A percentile compares a stretch with the other conserved stretches of the same genome.
These are phyloP conservation scores for Formicarius rufipectus DNA, from an alignment of 2,113 vertebrate species.

Conservation along the genomic window DNA sequence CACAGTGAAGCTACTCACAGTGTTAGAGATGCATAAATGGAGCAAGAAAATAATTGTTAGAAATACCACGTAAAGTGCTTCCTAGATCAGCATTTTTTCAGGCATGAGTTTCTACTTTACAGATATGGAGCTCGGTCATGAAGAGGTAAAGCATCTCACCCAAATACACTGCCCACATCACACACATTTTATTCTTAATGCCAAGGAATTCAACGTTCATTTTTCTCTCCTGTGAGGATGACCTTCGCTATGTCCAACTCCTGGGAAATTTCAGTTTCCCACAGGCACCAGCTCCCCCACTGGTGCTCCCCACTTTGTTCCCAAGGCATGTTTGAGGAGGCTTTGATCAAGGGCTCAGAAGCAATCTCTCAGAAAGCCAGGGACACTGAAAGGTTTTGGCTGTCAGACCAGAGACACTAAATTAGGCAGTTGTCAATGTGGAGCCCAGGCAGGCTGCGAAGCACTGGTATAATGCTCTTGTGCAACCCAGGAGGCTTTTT, in stretches of 20 bases:
- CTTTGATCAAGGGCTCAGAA: conserved; percentile 43
- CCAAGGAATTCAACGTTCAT: not conserved
- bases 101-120: not conserved
- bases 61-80: not conserved
- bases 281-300: not conserved
- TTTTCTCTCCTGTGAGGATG: not conserved
- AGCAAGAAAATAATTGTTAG: not conserved
- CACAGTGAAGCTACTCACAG: not conserved
- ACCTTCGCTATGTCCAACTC: conserved; percentile 20
- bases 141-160: not conserved
- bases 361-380: not conserved
- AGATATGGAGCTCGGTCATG: not conserved
- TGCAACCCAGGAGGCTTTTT: conserved; percentile 11
- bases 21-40: not conserved
- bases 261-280: conserved; percentile 56
- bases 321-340: not conserved
- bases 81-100: not conserved
- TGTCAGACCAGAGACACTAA: conserved; percentile 34
- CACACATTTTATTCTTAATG: not conserved
- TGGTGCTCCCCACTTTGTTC: conserved; percentile 5
- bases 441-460: not conserved
- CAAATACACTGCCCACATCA: not conserved
- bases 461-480: not conserved
- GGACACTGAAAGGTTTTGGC: not conserved
- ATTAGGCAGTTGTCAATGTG: conserved; percentile 26